These are phyloP conservation scores for Macroteleia sp. DNA, from an alignment of 2,888 invertebrate species.

Conservation along the genomic window DNA sequence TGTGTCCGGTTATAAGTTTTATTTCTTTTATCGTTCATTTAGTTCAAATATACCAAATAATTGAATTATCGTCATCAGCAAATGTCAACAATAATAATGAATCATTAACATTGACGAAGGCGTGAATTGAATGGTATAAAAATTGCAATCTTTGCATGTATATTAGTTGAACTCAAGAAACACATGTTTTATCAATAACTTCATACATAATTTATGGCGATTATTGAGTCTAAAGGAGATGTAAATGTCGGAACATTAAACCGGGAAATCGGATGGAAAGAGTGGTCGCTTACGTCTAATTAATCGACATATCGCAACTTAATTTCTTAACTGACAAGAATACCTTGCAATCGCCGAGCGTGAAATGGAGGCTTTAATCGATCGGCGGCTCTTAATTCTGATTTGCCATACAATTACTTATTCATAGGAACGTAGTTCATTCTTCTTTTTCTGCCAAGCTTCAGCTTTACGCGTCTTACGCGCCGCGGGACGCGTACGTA, in stretches of 20 bases:
- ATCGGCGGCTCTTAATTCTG: conserved; percentile 72
- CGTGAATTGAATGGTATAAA: no score
- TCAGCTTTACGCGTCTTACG: conserved; percentile 50
- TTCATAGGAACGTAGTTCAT: conserved; percentile 74
- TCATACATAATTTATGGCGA: conserved; percentile 44
- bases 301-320: conserved; percentile 30
- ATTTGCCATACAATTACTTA: conserved; percentile 79
- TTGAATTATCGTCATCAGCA: no score
- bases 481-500: conserved; percentile 38
- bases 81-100: no score
- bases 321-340: conserved; percentile 31
- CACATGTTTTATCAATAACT: conserved; percentile 41
- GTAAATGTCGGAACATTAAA: conserved; percentile 11
- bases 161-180: conserved; percentile 32
- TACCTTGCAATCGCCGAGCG: conserved; percentile 57
- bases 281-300: conserved; percentile 23
- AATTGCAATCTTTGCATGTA: conserved; percentile 31
- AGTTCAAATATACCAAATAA: no score
- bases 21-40: no score
- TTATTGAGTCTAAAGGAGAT: conserved; percentile 19
- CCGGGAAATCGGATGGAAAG: background rate
- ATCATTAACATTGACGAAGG: no score
- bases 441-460: conserved; percentile 40
- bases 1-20: no score
- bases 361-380: conserved; percentile 69